Evolutionary conservation across 1,140 invertebrate species (phyloP), one percentile per base, ranked within the genome.

Genomic region (Drosophila nikananu): DNA sequence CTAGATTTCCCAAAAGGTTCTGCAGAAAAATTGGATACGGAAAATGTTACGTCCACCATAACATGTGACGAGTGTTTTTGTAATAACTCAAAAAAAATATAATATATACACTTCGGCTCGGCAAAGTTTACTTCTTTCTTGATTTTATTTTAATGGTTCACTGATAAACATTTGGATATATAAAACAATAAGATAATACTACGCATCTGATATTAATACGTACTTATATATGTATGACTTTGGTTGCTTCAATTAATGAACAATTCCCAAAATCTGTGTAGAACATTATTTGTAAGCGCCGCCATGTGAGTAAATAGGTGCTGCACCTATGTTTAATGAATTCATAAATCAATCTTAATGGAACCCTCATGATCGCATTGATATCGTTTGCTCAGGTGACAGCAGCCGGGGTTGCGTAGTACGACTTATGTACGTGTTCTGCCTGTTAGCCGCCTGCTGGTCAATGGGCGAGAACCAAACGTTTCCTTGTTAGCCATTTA

Each of bases 401-500:
- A 70, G 60, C 49, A 55, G 17, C n/a, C 32, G 35, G 44, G 44
- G 41, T 58, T 65, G 49, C 54, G 54, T 39, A 55, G 54, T 39
- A 12, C 32, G 54, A 17, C 42, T 9, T 30, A 12, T 32, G 81
- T 87, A 84, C 84, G 84, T 87, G 83, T 64, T 35, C 35, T 41
- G 27, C 54, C 75, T 77, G 70, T 86, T 86, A 86, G 72, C 35
- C 21, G 60, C 46, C 13, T 27, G 25, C 17, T 49, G 32, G 32
- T 44, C 30, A 44, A 46, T 79, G 58, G 71, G 59, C n/a, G 35
- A 62, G 35, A 61, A 66, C 37, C 60, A 78, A 89, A 63, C 62
- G 63, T 71, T 89, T 89, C 84, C 84, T 84, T 79, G 83, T 89
- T 90, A 80, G 77, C 84, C 89, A 89, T 90, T 90, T 89, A 78